phyloP scores from a whole-genome alignment of 2,113 vertebrate genomes.

The Petroica traversi region DNA sequence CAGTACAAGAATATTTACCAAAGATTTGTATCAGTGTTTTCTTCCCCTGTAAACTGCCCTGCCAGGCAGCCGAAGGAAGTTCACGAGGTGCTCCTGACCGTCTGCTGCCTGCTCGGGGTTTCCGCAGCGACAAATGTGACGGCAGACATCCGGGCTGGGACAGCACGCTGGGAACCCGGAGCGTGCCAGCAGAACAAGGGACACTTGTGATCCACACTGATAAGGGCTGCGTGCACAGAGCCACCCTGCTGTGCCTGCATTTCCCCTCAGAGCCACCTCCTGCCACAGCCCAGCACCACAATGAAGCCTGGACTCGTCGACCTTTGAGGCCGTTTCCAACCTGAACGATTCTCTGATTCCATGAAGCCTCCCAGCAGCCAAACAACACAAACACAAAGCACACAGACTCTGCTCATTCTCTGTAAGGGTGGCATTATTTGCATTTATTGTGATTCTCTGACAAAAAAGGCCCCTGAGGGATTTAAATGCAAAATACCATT shows the following conservation, averaged over 20 bases:
- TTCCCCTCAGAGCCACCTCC: neutral
- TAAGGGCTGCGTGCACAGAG: neutral
- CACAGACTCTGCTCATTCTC: neutral
- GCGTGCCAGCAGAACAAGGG: neutral
- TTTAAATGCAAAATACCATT: neutral
- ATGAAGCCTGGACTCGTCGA: fast-evolving
- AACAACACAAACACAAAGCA: neutral
- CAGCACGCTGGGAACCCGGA: neutral
- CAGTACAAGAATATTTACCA: neutral
- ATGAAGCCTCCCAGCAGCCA: neutral
- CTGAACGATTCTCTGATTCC: neutral
- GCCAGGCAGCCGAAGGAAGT: neutral
- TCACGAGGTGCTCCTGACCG: neutral
- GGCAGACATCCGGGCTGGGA: neutral
- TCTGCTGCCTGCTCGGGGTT: neutral
- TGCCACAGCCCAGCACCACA: neutral
- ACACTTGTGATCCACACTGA: neutral
- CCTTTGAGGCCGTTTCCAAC: neutral
- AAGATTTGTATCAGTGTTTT: neutral
- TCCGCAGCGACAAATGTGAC: fast-evolving
- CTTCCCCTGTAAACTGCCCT: neutral
- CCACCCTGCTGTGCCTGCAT: neutral
- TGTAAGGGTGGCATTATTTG: neutral
- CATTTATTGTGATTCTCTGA: neutral
- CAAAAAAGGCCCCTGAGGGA: neutral